phyloP scores from a whole-genome alignment of 1,140 invertebrate species.

The Zophobas morio region DNA sequence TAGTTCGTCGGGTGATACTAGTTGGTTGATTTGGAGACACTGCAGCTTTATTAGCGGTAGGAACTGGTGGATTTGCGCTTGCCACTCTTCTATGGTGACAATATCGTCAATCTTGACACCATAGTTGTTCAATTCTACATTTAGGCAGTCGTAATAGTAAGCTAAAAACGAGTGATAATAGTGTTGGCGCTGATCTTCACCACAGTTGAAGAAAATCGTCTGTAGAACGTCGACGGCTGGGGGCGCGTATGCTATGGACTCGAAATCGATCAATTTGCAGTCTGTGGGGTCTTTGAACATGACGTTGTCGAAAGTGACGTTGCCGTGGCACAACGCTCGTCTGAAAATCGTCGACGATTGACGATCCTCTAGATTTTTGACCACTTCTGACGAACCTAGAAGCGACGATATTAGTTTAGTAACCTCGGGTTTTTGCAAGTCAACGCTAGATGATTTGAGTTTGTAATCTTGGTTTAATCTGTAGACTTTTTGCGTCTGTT shows the following conservation, averaged over 20 bases:
- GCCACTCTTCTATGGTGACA: background rate
- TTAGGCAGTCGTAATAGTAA: slow-evolving; percentile 11
- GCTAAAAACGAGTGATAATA: slow-evolving; percentile 7
- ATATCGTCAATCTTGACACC: slow-evolving; percentile 1
- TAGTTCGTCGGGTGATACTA: slow-evolving; percentile 30
- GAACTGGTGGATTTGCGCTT: background rate
- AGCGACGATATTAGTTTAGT: background rate
- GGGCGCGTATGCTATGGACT: slow-evolving; percentile 71
- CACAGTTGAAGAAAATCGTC: no score
- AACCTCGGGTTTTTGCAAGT: background rate
- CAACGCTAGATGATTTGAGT: background rate
- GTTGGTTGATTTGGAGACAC: background rate
- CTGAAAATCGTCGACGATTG: slow-evolving; percentile 60
- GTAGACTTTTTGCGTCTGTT: slow-evolving; percentile 22
- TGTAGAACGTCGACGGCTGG: slow-evolving; percentile 71
- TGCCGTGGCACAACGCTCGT: slow-evolving; percentile 75
- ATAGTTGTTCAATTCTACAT: background rate
- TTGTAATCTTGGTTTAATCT: slow-evolving; percentile 21
- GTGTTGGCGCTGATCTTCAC: background rate
- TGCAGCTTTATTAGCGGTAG: background rate
- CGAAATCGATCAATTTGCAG: slow-evolving; percentile 75
- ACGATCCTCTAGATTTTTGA: slow-evolving; percentile 56
- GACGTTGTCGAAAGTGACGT: slow-evolving; percentile 77
- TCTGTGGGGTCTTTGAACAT: slow-evolving; percentile 61
- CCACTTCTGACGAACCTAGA: slow-evolving; percentile 31